Percentiles rank a stretch among this genome's conserved stretches.
phyloP scores from a whole-genome alignment of 2,888 invertebrate genomes.

The Agonopterix alstromeriana region DNA sequence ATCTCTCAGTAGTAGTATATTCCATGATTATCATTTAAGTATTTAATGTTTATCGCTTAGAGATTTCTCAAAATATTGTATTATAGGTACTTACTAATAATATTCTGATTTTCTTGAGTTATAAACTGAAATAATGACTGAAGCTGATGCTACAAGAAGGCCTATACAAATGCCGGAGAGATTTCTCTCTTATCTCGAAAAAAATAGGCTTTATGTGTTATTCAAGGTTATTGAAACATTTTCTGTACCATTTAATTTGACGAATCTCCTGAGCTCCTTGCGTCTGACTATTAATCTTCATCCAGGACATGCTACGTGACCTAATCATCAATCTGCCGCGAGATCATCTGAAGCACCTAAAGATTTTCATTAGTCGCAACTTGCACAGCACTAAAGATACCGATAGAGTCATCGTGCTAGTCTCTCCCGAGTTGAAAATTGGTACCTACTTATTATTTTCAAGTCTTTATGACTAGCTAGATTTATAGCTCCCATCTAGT shows the following conservation, averaged over 20 bases:
- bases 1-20: too few species aligned
- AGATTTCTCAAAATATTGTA: too few species aligned
- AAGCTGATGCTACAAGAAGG: constrained; percentile 54
- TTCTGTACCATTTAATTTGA: too few species aligned
- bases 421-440: constrained; percentile 58
- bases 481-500: too few species aligned
- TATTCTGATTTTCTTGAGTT: too few species aligned
- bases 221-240: constrained; percentile 65
- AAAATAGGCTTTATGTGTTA: constrained; percentile 78
- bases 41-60: too few species aligned
- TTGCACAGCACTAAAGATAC: constrained; percentile 63
- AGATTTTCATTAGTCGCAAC: constrained; percentile 70
- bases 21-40: too few species aligned
- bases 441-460: constrained; percentile 22
- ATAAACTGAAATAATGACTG: constrained; percentile 43
- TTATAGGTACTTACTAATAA: too few species aligned
- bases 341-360: constrained; percentile 80
- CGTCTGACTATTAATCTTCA: too few species aligned
- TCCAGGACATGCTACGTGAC: constrained; percentile 77
- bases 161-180: constrained; percentile 58
- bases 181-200: constrained; percentile 80
- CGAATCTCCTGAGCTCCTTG: too few species aligned
- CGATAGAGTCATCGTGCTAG: constrained; percentile 73
- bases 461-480: too few species aligned
- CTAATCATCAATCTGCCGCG: constrained; percentile 76